Percentiles rank a stretch among this genome's conserved stretches.
Conservation (phyloP, 2,113 vertebrate genomes). For the Cariama cristata region DNA sequence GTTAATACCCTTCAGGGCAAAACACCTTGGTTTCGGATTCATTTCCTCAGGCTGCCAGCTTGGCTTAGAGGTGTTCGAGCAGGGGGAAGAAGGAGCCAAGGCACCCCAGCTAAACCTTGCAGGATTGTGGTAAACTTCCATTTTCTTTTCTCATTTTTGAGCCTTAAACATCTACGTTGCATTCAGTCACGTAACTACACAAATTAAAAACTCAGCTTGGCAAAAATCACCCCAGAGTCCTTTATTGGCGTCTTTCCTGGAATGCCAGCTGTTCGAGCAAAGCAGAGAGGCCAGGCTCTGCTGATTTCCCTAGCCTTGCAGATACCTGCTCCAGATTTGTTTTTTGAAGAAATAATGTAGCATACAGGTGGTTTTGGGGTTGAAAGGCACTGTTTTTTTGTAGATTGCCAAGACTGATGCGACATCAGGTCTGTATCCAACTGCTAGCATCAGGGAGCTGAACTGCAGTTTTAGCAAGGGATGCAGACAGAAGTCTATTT, state of each 20-base stretch:
- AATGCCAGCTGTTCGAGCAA: slow-evolving; percentile 57
- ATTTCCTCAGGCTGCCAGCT: neutral
- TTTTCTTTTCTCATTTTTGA: slow-evolving; percentile 18
- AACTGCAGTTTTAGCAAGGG: neutral
- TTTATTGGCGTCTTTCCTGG: slow-evolving; percentile 56
- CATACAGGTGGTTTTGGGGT: slow-evolving; percentile 45
- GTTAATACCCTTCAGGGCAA: neutral
- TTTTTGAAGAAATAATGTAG: slow-evolving; percentile 39
- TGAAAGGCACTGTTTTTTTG: slow-evolving; percentile 6
- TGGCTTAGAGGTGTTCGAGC: neutral
- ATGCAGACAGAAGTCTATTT: neutral
- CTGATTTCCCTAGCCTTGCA: slow-evolving; percentile 25
- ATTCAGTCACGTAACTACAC: slow-evolving; percentile 7
- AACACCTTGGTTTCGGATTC: neutral
- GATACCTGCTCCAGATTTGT: slow-evolving; percentile 48
- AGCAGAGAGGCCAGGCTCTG: slow-evolving; percentile 12
- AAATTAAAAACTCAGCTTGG: slow-evolving; percentile 44
- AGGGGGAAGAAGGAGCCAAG: neutral
- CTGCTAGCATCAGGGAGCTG: neutral
- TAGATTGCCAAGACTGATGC: neutral
- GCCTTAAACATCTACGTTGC: neutral
- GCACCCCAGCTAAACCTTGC: neutral
- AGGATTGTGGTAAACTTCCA: neutral
- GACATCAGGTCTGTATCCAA: neutral
- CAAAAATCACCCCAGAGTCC: slow-evolving; percentile 12